Conservation (phyloP, 1,140 invertebrate species). For the Drosophila biarmipes region DNA sequence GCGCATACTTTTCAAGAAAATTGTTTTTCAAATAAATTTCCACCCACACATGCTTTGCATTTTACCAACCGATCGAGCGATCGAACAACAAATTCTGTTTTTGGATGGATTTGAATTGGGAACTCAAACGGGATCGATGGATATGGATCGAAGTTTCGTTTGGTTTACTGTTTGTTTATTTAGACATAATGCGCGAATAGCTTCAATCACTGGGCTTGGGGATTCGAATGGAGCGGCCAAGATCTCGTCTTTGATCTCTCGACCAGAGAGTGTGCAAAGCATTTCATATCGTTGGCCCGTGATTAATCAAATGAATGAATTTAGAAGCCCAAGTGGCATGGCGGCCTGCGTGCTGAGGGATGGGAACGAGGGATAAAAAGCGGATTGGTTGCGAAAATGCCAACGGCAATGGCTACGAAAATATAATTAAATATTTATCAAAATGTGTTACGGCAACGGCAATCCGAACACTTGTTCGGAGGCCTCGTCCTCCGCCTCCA, state of each 20-base stretch:
- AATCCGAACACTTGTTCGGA: conserved; percentile 69
- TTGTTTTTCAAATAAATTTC: conserved; percentile 80
- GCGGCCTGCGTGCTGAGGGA: conserved; percentile 13
- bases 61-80: conserved; percentile 24
- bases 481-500: conserved; percentile 12
- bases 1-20: conserved; percentile 80
- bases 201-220: conserved; percentile 65
- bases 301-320: conserved; percentile 72
- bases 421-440: conserved; percentile 82
- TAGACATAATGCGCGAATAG: conserved; percentile 81
- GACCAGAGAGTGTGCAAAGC: conserved; percentile 48
- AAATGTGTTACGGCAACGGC: conserved; percentile 73
- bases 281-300: conserved; percentile 43
- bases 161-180: conserved; percentile 72
- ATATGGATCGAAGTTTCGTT: conserved; percentile 32
- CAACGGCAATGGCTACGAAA: conserved; percentile 63
- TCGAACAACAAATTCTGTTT: conserved; percentile 33
- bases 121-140: conserved; percentile 16
- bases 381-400: conserved; percentile 48
- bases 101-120: conserved; percentile 33
- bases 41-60: conserved; percentile 44
- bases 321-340: conserved; percentile 44
- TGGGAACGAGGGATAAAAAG: neutral
- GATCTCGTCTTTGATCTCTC: conserved; percentile 67
- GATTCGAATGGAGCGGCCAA: conserved; percentile 6